phyloP scores from a whole-genome alignment of 2,888 invertebrate genomes.

The Xiphydria camelus region DNA sequence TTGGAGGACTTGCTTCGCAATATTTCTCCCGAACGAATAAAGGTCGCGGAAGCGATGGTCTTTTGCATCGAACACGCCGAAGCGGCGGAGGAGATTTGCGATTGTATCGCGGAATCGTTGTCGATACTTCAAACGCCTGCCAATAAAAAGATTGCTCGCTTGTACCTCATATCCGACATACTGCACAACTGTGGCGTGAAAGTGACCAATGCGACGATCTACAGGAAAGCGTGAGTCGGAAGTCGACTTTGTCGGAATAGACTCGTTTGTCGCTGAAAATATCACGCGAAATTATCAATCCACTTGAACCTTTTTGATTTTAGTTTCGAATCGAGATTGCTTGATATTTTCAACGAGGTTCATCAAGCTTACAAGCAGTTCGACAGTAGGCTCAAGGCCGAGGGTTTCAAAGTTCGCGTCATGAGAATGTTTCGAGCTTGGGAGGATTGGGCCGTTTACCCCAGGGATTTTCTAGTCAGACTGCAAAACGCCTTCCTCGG shows the following conservation, averaged over 20 bases:
- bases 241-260: no score
- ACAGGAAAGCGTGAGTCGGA: conserved; percentile 81
- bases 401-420: conserved; percentile 91
- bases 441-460: conserved; percentile 98
- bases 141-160: conserved; percentile 85
- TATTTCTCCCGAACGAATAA: conserved; percentile 77
- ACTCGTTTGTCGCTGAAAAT: no score
- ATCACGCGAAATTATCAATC: no score
- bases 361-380: conserved; percentile 74
- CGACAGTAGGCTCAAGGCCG: conserved; percentile 88
- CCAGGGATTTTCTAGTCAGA: conserved; percentile 85
- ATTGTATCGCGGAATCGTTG: conserved; percentile 87
- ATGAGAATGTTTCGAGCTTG: conserved; percentile 91
- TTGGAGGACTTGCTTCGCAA: conserved; percentile 89
- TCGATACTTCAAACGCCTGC: conserved; percentile 76
- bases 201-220: conserved; percentile 94
- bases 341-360: conserved; percentile 76
- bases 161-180: conserved; percentile 96
- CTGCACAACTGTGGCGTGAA: conserved; percentile 96
- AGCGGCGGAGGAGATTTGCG: conserved; percentile 93
- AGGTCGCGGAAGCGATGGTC: conserved; percentile 95
- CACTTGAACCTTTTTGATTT: conserved; percentile 8
- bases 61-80: conserved; percentile 99
- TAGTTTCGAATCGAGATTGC: conserved; percentile 82
- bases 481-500: conserved; percentile 92